Evolutionary conservation across 2,797 vertebrate genomes (phyloP).

Genomic region (Bucorvus abyssinicus): DNA sequence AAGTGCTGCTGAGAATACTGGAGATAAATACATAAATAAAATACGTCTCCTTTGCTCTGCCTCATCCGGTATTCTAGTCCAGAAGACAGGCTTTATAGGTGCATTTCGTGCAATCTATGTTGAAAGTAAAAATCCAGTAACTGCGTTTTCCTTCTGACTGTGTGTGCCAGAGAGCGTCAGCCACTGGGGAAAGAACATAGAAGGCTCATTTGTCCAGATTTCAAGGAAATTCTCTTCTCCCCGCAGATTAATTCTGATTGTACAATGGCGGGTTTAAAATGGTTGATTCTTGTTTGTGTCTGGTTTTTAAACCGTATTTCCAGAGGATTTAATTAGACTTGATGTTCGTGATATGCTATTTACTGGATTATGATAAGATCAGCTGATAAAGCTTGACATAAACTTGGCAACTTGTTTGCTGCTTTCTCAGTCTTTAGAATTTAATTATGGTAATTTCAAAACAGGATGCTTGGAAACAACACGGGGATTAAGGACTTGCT

Average conservation of each 20-base stretch:
- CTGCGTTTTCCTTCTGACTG: background rate
- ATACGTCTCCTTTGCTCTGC: background rate
- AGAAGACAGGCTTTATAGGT: background rate
- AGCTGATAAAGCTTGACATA: conserved; percentile 69
- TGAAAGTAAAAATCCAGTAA: background rate
- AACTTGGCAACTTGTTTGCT: conserved; percentile 63
- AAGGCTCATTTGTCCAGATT: conserved; percentile 41
- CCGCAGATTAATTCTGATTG: conserved; percentile 36
- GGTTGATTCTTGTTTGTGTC: conserved; percentile 63
- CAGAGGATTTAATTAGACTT: conserved; percentile 69
- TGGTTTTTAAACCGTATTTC: conserved; percentile 57
- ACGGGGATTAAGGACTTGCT: conserved; percentile 2
- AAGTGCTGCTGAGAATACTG: background rate
- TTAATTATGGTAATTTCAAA: conserved; percentile 67
- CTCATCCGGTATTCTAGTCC: background rate
- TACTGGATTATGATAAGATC: conserved; percentile 68
- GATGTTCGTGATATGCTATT: conserved; percentile 66
- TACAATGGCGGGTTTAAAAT: conserved; percentile 45
- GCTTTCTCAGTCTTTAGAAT: conserved; percentile 62
- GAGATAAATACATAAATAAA: background rate
- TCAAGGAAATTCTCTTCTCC: conserved; percentile 44
- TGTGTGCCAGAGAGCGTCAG: background rate
- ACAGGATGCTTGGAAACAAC: conserved; percentile 53
- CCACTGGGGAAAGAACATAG: background rate
- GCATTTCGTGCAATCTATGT: background rate